Evolutionary conservation across 2,113 vertebrate genomes (phyloP).

Genomic region (Corythaixoides concolor): DNA sequence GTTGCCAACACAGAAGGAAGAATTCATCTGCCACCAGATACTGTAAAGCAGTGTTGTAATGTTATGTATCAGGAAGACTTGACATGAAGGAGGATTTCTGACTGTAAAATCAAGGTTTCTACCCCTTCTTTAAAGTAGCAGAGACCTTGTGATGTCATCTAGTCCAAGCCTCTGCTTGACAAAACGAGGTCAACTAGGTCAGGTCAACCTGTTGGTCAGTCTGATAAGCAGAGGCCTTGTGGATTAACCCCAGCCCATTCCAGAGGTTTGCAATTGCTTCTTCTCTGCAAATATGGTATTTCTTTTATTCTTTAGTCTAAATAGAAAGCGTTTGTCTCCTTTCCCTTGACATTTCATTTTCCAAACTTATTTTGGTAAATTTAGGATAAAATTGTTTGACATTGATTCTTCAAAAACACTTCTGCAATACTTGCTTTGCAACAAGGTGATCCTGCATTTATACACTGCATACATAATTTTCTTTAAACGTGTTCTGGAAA

Average conservation of each 20-base stretch:
- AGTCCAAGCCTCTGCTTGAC: background rate
- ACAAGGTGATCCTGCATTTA: background rate
- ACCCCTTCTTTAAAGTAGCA: background rate
- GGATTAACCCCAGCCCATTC: background rate
- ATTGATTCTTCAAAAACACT: background rate
- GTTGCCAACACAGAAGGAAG: background rate
- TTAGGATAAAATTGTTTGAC: background rate
- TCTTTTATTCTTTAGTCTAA: background rate
- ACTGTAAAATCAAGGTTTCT: background rate
- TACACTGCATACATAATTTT: background rate
- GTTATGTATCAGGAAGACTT: background rate
- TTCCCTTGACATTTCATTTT: background rate
- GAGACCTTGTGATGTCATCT: background rate
- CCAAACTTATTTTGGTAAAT: background rate
- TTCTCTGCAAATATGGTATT: background rate
- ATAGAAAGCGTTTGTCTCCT: background rate
- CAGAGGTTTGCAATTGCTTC: background rate
- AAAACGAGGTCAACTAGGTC: background rate
- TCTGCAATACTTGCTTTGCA: background rate
- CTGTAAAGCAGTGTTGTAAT: background rate
- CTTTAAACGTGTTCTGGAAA: background rate
- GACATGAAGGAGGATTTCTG: background rate
- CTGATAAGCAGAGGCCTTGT: background rate
- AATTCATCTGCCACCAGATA: background rate
- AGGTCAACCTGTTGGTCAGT: background rate